phyloP scores from a whole-genome alignment of 1,140 invertebrate genomes.

The Aporrectodea caliginosa region DNA sequence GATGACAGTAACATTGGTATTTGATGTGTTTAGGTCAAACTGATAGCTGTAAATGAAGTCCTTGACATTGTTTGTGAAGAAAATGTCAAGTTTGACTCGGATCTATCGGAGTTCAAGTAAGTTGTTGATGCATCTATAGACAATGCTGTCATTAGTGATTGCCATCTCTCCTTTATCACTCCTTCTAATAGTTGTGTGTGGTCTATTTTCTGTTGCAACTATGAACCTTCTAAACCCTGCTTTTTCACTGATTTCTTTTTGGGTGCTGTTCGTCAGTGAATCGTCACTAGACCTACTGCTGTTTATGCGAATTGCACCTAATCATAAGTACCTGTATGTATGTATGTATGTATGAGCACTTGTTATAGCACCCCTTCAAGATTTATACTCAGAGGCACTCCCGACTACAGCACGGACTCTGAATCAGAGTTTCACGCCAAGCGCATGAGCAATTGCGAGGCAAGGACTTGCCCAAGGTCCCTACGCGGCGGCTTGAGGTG shows the following conservation, averaged over 20 bases:
- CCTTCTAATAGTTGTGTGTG: background rate
- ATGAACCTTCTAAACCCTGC: background rate
- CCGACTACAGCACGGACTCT: too few relatives aligned
- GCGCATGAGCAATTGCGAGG: too few relatives aligned
- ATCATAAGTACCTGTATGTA: too few relatives aligned
- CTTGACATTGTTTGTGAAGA: conserved; percentile 72
- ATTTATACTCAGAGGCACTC: too few relatives aligned
- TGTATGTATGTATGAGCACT: too few relatives aligned
- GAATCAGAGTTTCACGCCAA: background rate
- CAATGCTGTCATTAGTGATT: background rate
- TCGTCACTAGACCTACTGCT: background rate
- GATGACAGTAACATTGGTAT: too few relatives aligned
- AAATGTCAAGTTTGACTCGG: conserved; percentile 80
- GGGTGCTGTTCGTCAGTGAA: background rate
- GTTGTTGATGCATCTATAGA: conserved; percentile 5
- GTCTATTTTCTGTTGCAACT: background rate
- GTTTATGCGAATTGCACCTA: too few relatives aligned
- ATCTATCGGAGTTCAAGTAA: conserved; percentile 85
- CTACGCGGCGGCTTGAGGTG: background rate
- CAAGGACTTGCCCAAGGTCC: background rate
- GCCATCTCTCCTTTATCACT: too few relatives aligned
- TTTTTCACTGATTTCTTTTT: background rate
- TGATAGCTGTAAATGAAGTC: conserved; percentile 72
- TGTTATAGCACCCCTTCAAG: too few relatives aligned
- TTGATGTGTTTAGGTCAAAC: conserved; percentile 93